Evolutionary conservation across 2,888 invertebrate genomes (phyloP), one percentile per base, ranked within the genome.

Genomic region (Eueremaeus valkanovi): DNA sequence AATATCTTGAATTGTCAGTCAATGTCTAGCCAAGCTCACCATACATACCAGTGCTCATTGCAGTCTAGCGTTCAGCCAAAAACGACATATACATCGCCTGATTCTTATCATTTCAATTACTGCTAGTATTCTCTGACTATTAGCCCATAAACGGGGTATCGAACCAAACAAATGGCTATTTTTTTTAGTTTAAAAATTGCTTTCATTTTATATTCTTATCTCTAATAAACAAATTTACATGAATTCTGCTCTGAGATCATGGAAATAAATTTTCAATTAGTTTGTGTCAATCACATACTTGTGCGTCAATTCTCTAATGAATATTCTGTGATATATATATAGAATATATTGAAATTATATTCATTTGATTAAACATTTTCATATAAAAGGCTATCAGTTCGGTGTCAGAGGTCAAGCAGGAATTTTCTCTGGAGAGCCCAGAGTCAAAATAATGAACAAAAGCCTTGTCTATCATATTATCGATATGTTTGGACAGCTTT

Each of bases 191-290:
- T n/a, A n/a, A n/a, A n/a, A n/a, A n/a, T n/a, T n/a, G n/a, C n/a
- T n/a, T n/a, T n/a, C n/a, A n/a, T n/a, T n/a, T n/a, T n/a, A n/a
- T n/a, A n/a, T n/a, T n/a, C n/a, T n/a, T n/a, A n/a, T n/a, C n/a
- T n/a, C n/a, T n/a, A n/a, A n/a, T n/a, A n/a, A n/a, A n/a, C n/a
- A n/a, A n/a, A n/a, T n/a, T n/a, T n/a, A n/a, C n/a, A n/a, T n/a
- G n/a, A n/a, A n/a, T n/a, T n/a, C n/a, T n/a, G n/a, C n/a, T n/a
- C n/a, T n/a, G n/a, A n/a, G n/a, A n/a, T n/a, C n/a, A 49, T 49
- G 49, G 49, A 49, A 49, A 49, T 49, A 49, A 49, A n/a, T 49
- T 49, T 49, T 49, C 49, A 49, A n/a, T 40, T 49, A n/a, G 49
- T 49, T 49, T n/a, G n/a, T n/a, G n/a, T n/a, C n/a, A n/a, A n/a